phyloP scores from a whole-genome alignment of 1,140 invertebrate genomes.

The Choristoneura fumiferana region DNA sequence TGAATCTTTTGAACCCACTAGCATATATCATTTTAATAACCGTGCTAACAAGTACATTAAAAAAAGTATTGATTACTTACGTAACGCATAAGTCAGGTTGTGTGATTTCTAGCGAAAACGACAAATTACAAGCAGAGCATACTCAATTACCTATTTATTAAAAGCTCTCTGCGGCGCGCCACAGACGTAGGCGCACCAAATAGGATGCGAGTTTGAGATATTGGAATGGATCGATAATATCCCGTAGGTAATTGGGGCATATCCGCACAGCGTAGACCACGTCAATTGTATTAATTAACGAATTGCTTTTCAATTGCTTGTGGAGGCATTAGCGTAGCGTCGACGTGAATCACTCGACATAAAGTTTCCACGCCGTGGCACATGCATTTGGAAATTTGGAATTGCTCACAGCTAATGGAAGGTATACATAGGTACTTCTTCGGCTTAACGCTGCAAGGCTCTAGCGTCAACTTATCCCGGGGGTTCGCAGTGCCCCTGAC shows the following conservation, averaged over 20 bases:
- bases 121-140: slow-evolving; percentile 9
- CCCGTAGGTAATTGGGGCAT: slow-evolving; percentile 46
- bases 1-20: no score
- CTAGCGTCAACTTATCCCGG: no score
- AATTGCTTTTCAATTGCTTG: slow-evolving; percentile 44
- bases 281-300: slow-evolving; percentile 51
- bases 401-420: no score
- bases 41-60: no score
- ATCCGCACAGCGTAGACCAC: slow-evolving; percentile 28
- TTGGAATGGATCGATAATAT: slow-evolving; percentile 52
- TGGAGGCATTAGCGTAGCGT: slow-evolving; percentile 7
- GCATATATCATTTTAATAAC: no score
- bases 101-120: neutral
- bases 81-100: no score
- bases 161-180: slow-evolving; percentile 7
- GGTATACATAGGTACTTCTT: no score
- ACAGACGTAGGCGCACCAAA: slow-evolving; percentile 18
- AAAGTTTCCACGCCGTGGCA: neutral
- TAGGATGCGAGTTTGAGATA: slow-evolving; percentile 26
- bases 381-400: no score
- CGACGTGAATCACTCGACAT: slow-evolving; percentile 14
- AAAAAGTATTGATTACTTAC: no score
- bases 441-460: no score
- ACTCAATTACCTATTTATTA: slow-evolving; percentile 17
- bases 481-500: no score